phyloP scores from a whole-genome alignment of 1,140 invertebrate genomes.

The Eueides isabella region DNA sequence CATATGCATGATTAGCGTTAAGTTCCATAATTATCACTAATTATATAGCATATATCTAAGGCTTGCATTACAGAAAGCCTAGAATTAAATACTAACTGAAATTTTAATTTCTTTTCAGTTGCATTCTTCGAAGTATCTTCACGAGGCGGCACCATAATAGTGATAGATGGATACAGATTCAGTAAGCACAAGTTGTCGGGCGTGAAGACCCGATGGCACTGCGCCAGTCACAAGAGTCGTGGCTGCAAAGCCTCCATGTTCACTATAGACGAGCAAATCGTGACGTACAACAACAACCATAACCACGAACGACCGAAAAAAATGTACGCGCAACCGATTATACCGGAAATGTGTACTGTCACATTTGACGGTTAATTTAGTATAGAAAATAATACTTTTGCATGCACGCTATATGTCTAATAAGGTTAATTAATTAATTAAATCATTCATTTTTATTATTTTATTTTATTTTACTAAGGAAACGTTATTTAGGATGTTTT shows the following conservation, averaged over 20 bases:
- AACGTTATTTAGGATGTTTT: too few relatives aligned
- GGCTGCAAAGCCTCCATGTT: slow-evolving; percentile 49
- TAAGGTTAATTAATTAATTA: too few relatives aligned
- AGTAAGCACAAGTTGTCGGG: slow-evolving; percentile 38
- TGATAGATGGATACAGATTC: slow-evolving; percentile 50
- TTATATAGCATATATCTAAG: too few relatives aligned
- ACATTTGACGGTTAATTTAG: neutral
- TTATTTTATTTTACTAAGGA: too few relatives aligned
- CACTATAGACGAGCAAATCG: slow-evolving; percentile 36
- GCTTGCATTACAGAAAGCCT: too few relatives aligned
- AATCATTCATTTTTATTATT: too few relatives aligned
- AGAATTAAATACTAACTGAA: neutral
- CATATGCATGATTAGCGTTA: neutral
- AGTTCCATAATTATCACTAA: neutral
- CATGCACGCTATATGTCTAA: too few relatives aligned
- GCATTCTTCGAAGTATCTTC: slow-evolving; percentile 25
- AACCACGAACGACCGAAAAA: neutral
- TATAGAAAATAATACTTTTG: too few relatives aligned
- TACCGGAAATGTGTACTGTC: neutral
- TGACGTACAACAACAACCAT: slow-evolving; percentile 21
- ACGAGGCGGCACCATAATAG: slow-evolving; percentile 43
- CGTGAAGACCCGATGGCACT: slow-evolving; percentile 51
- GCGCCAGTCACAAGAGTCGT: slow-evolving; percentile 40
- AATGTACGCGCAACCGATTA: neutral
- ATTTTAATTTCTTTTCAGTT: slow-evolving; percentile 13